Percentiles rank a stretch among this genome's conserved stretches.
Evolutionary conservation across 2,797 vertebrate species (phyloP).

Genomic region (Sebastes hopkinsi): DNA sequence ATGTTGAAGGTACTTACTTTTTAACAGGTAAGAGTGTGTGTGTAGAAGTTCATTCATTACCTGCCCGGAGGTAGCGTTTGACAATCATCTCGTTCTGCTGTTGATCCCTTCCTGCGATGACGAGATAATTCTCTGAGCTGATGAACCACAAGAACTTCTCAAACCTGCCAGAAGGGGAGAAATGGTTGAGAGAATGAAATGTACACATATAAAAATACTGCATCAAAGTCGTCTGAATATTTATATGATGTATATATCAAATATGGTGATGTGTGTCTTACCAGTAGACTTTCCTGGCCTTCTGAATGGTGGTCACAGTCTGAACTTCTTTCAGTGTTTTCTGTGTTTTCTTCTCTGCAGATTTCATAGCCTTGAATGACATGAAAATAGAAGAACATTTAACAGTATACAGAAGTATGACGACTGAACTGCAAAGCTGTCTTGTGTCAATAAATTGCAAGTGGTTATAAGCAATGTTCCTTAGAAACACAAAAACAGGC

Average conservation of each 20-base stretch:
- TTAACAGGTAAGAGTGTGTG: not conserved
- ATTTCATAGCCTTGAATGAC: constrained; percentile 91
- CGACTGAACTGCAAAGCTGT: not conserved
- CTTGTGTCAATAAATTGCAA: not conserved
- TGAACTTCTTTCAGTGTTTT: constrained; percentile 98
- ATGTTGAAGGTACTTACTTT: not conserved
- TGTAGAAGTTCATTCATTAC: constrained; percentile 63
- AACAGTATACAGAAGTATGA: not conserved
- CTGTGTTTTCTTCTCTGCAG: constrained; percentile 99
- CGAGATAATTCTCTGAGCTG: constrained; percentile 96
- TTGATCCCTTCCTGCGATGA: constrained; percentile 97
- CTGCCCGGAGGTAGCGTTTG: constrained; percentile 91
- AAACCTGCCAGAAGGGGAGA: constrained; percentile 85
- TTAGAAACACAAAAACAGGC: not conserved
- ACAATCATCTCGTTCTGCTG: constrained; percentile 99
- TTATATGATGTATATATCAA: not conserved
- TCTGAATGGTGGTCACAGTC: constrained; percentile 96
- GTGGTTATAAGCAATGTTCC: not conserved
- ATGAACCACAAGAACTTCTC: constrained; percentile 99
- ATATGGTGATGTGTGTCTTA: constrained; percentile 63
- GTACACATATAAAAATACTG: not conserved
- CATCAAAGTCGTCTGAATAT: too few species aligned
- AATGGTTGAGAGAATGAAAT: not conserved
- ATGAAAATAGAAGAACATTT: not conserved
- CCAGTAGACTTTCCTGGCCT: constrained; percentile 98